These are phyloP conservation scores for Sinocyclocheilus anophthalmus DNA, from an alignment of 2,113 vertebrate species.

Conservation along the genomic window DNA sequence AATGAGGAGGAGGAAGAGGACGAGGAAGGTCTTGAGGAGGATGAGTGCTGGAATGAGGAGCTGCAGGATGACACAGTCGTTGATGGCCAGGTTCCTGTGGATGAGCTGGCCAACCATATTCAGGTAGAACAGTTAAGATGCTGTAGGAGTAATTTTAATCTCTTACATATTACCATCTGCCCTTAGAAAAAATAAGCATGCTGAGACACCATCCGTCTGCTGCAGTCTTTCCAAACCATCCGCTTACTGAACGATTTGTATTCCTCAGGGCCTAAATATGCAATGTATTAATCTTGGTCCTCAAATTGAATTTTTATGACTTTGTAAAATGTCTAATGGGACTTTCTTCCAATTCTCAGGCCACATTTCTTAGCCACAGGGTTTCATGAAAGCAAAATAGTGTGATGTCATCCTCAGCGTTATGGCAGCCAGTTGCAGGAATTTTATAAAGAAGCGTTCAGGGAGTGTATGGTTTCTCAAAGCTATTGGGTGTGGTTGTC, in stretches of 20 bases:
- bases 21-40: constrained; percentile 54
- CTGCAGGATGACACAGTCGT: constrained; percentile 69
- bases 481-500: constrained; percentile 39
- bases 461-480: constrained; percentile 21
- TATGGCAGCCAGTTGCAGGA: constrained; percentile 33
- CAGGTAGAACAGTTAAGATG: constrained; percentile 83
- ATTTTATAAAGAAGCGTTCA: constrained; percentile 30
- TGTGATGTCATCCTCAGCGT: constrained; percentile 27
- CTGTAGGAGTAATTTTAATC: constrained; percentile 22
- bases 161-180: constrained; percentile 36
- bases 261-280: neutral
- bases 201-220: constrained; percentile 26
- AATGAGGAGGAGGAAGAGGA: constrained; percentile 54
- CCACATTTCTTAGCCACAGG: neutral
- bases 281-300: neutral
- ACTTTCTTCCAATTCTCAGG: constrained; percentile 2
- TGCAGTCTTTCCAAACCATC: neutral
- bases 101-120: constrained; percentile 89
- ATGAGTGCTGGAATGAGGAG: constrained; percentile 68
- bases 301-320: neutral
- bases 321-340: neutral
- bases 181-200: constrained; percentile 13
- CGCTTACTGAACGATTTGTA: neutral
- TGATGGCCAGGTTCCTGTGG: constrained; percentile 81
- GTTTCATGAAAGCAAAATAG: constrained; percentile 5